A percentile compares a stretch with the other conserved stretches of the same genome.
These are phyloP conservation scores for Electrophaes corylata DNA, from an alignment of 2,888 invertebrate genomes.

Conservation along the genomic window DNA sequence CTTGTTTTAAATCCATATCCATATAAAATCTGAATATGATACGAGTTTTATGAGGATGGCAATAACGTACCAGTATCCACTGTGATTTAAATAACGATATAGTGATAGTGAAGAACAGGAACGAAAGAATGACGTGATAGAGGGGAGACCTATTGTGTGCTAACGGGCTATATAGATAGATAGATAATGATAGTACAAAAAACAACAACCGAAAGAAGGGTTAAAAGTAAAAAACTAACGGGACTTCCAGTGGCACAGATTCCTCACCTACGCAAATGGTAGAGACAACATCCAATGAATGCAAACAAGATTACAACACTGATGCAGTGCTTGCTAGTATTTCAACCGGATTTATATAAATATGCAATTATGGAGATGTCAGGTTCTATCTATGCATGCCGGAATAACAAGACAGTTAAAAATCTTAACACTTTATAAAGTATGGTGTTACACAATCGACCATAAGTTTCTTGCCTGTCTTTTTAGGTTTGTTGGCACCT, in stretches of 20 bases:
- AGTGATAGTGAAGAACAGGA: too few species aligned
- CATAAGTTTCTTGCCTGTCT: too few species aligned
- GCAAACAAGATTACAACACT: constrained; percentile 53
- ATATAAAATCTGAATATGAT: too few species aligned
- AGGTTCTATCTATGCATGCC: constrained; percentile 21
- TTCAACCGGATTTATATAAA: constrained; percentile 55
- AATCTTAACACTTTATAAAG: constrained; percentile 16
- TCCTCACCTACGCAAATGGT: constrained; percentile 49
- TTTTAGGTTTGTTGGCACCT: too few species aligned
- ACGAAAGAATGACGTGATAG: too few species aligned
- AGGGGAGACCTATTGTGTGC: too few species aligned
- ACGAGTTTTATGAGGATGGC: too few species aligned
- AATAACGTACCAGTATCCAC: too few species aligned
- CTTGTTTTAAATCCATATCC: too few species aligned
- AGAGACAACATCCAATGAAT: constrained; percentile 45
- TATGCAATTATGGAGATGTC: constrained; percentile 46
- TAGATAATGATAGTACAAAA: too few species aligned
- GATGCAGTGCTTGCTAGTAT: constrained; percentile 21
- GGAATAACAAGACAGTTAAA: constrained; percentile 21
- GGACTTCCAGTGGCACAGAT: constrained; percentile 36
- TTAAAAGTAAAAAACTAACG: constrained; percentile 17
- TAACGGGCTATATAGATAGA: too few species aligned
- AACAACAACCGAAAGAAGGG: background rate
- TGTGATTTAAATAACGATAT: background rate
- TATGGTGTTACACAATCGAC: constrained; percentile 20